These are phyloP conservation scores for Loripinus fragilis DNA, from an alignment of 2,888 invertebrate species.

Conservation along the genomic window DNA sequence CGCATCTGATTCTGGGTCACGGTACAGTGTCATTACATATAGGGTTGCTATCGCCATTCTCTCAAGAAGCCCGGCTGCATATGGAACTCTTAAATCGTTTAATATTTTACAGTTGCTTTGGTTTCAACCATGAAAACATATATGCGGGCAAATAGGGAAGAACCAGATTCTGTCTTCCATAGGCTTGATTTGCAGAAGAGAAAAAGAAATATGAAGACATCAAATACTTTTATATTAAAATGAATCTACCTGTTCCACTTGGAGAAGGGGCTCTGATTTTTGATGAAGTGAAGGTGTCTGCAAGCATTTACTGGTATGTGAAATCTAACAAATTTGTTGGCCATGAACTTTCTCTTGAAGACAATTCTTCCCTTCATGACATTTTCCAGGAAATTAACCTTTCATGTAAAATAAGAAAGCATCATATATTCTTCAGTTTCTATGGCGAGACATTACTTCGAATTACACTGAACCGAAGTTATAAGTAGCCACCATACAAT, in stretches of 20 bases:
- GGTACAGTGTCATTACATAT: too few species aligned
- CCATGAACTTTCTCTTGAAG: background rate
- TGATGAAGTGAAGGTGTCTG: too few species aligned
- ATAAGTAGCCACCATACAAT: too few species aligned
- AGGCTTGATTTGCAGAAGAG: background rate
- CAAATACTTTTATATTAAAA: background rate
- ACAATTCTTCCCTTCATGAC: background rate
- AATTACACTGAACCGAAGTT: too few species aligned
- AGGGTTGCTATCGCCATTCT: background rate
- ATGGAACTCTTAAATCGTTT: background rate
- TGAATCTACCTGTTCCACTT: background rate
- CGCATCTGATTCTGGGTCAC: too few species aligned
- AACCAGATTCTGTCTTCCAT: background rate
- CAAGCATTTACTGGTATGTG: conserved; percentile 5
- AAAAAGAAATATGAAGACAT: background rate
- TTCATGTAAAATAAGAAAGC: background rate
- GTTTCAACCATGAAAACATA: background rate
- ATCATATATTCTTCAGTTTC: too few species aligned
- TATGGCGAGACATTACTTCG: too few species aligned
- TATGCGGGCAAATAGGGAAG: conserved; percentile 7
- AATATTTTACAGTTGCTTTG: background rate
- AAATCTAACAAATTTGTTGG: conserved; percentile 7
- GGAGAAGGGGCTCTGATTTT: too few species aligned
- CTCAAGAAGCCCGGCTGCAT: background rate
- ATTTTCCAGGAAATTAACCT: background rate